These are phyloP conservation scores for Odobenus rosmarus DNA, from an alignment of 2,113 vertebrate genomes.

Conservation along the genomic window DNA sequence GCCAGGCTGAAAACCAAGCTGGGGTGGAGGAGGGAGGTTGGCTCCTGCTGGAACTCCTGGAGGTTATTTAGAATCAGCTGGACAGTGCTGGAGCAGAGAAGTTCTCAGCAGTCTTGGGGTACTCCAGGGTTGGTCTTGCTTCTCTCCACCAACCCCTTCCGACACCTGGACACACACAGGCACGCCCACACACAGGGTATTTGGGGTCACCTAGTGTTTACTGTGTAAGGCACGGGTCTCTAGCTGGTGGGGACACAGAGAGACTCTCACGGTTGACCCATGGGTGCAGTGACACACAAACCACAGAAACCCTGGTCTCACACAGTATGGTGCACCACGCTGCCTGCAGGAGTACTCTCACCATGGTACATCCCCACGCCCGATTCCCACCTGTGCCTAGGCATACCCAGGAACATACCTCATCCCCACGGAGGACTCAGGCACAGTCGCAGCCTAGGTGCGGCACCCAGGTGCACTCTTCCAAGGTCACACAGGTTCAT, in stretches of 20 bases:
- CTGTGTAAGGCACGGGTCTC: neutral
- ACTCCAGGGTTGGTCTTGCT: neutral
- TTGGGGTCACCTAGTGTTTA: neutral
- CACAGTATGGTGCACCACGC: neutral
- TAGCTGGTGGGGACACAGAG: neutral
- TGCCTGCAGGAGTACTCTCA: neutral
- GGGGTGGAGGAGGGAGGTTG: neutral
- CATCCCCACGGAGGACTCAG: neutral
- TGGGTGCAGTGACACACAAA: neutral
- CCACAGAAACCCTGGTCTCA: neutral
- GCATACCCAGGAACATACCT: neutral
- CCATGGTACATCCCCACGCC: neutral
- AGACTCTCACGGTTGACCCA: neutral
- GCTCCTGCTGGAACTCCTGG: neutral
- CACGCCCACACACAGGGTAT: neutral
- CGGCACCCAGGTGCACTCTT: neutral
- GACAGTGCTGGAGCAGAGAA: neutral
- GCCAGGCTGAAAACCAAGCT: conserved; percentile 49
- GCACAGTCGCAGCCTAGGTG: neutral
- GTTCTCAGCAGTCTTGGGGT: neutral
- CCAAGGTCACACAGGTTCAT: neutral
- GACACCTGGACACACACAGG: neutral
- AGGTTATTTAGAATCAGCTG: conserved; percentile 3
- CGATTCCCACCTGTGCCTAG: neutral
- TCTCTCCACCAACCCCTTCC: neutral